phyloP scores from a whole-genome alignment of 2,797 vertebrate species.

The Carcharodon carcharias region DNA sequence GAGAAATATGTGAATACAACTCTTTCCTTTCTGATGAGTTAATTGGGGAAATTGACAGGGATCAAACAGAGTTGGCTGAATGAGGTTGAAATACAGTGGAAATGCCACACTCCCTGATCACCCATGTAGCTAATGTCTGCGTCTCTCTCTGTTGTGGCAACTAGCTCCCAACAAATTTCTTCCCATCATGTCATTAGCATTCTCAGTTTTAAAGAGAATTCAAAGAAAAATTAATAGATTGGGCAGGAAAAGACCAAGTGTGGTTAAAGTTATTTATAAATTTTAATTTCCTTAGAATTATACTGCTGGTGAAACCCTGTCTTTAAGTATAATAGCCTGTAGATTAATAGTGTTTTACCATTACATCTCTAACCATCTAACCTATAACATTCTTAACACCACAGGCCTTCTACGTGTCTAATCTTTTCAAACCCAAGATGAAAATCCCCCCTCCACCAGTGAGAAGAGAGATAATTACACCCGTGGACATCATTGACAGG shows the following conservation, averaged over 20 bases:
- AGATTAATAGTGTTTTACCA: not conserved
- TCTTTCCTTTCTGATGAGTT: not conserved
- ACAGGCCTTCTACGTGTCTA: slow-evolving; percentile 90
- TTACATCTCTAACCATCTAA: not conserved
- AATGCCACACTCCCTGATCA: not conserved
- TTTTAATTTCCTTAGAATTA: not conserved
- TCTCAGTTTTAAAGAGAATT: not conserved
- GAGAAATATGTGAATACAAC: not conserved
- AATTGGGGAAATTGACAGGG: not conserved
- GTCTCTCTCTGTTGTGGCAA: not conserved
- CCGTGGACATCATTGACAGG: slow-evolving; percentile 88
- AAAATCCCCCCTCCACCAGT: slow-evolving; percentile 75
- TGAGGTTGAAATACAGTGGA: not conserved
- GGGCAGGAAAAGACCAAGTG: not conserved
- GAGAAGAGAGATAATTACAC: slow-evolving; percentile 87
- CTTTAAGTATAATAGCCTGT: not conserved
- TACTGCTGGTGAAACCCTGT: not conserved
- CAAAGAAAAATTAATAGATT: not conserved
- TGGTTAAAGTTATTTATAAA: not conserved
- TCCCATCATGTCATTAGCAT: not conserved
- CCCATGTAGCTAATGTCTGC: not conserved
- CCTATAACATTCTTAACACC: not conserved
- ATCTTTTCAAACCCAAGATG: slow-evolving; percentile 84
- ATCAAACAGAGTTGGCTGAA: not conserved
- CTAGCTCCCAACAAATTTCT: not conserved